Conservation (phyloP, 1,140 invertebrate genomes). For the Fopius arisanus region DNA sequence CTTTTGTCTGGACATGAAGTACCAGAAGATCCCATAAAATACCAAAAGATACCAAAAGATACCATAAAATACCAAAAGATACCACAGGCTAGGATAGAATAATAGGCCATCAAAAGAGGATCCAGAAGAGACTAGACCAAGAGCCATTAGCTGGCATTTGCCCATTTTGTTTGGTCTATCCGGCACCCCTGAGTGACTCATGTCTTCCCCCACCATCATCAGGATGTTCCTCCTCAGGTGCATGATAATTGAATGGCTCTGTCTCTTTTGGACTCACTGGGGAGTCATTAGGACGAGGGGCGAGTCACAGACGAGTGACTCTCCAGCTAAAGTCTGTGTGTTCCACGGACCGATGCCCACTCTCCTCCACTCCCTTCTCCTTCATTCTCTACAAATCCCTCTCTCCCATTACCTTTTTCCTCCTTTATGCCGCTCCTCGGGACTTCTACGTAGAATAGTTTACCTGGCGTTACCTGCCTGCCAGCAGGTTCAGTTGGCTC, state of each 20-base stretch:
- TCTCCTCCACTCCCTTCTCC: neutral
- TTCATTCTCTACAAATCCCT: neutral
- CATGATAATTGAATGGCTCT: neutral
- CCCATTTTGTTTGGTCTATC: slow-evolving; percentile 49
- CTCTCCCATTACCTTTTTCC: neutral
- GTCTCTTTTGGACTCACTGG: neutral
- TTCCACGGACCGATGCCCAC: slow-evolving; percentile 12
- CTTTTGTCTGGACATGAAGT: neutral
- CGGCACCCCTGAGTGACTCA: slow-evolving; percentile 53
- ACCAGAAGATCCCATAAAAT: too few relatives aligned
- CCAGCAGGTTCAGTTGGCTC: slow-evolving; percentile 60
- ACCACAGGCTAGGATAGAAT: too few relatives aligned
- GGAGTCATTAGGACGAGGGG: neutral
- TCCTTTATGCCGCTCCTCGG: neutral
- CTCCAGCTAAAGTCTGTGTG: neutral
- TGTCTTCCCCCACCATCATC: slow-evolving; percentile 18
- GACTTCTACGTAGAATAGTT: neutral
- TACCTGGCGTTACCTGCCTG: slow-evolving; percentile 28
- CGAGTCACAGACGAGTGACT: slow-evolving; percentile 5
- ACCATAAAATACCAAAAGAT: too few relatives aligned
- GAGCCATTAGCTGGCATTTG: slow-evolving; percentile 40
- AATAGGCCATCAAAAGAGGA: neutral
- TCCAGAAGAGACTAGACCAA: neutral
- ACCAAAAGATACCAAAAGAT: too few relatives aligned
- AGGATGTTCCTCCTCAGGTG: neutral